Conservation (phyloP, 2,888 invertebrate species). For the Nemurella pictetii region DNA sequence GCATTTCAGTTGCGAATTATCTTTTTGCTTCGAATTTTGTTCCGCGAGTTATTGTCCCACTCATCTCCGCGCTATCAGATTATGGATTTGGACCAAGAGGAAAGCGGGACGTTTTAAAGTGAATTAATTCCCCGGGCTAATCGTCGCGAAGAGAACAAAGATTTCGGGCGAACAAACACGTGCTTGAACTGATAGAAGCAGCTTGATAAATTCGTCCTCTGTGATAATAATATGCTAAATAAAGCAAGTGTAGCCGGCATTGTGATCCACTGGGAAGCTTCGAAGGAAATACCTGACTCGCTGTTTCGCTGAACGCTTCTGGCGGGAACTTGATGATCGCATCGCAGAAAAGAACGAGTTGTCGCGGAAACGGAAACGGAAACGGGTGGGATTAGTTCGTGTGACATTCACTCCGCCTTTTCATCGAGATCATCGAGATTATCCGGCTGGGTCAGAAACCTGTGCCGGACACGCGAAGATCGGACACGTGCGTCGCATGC, state of each 20-base stretch:
- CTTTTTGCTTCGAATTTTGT: too few relatives aligned
- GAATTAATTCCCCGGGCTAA: too few relatives aligned
- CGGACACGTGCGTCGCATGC: not conserved
- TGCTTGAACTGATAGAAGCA: not conserved
- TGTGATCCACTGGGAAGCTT: not conserved
- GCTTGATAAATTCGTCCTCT: not conserved
- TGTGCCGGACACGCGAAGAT: not conserved
- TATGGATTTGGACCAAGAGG: not conserved
- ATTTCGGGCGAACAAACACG: not conserved
- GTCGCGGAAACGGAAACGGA: too few relatives aligned
- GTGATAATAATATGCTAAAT: not conserved
- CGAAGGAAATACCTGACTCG: not conserved
- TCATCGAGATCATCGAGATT: too few relatives aligned
- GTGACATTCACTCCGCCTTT: not conserved
- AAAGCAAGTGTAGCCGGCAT: not conserved
- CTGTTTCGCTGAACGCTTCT: too few relatives aligned
- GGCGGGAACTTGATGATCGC: too few relatives aligned
- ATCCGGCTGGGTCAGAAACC: not conserved
- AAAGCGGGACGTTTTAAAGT: too few relatives aligned
- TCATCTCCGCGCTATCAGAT: not conserved
- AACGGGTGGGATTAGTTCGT: too few relatives aligned
- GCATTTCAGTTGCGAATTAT: too few relatives aligned
- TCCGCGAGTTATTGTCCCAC: too few relatives aligned
- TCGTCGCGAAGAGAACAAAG: not conserved
- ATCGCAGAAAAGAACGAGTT: too few relatives aligned